These are phyloP conservation scores for Poecile montanus DNA, from an alignment of 2,797 vertebrate species.

Conservation along the genomic window DNA sequence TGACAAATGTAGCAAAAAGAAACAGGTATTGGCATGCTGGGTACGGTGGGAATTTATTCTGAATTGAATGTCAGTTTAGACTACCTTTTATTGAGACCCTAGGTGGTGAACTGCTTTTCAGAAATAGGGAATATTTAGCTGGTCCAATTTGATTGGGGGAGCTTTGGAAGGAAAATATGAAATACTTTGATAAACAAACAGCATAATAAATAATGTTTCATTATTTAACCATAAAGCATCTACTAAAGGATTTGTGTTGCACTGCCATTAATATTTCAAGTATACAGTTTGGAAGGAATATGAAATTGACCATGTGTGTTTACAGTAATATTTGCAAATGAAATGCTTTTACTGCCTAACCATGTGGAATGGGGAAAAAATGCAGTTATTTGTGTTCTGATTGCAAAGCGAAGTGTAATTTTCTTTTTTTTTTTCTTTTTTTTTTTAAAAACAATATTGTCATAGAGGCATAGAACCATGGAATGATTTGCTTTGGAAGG, in stretches of 20 bases:
- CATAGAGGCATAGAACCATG: neutral
- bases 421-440: neutral
- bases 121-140: neutral
- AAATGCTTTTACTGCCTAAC: slow-evolving; percentile 26
- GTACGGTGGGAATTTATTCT: neutral
- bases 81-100: neutral
- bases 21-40: neutral
- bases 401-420: neutral
- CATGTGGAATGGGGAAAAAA: neutral
- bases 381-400: neutral
- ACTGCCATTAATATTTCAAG: slow-evolving; percentile 17
- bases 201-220: neutral
- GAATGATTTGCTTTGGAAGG: neutral
- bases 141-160: neutral
- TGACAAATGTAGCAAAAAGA: neutral
- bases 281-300: slow-evolving; percentile 28
- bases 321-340: slow-evolving; percentile 26
- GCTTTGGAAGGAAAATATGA: neutral
- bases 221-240: slow-evolving; percentile 38
- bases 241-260: neutral
- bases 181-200: slow-evolving; percentile 9
- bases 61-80: neutral
- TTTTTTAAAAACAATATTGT: neutral
- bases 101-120: neutral
- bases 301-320: slow-evolving; percentile 43